A percentile compares a stretch with the other conserved stretches of the same genome.
These are phyloP conservation scores for Cynaeus angustus DNA, from an alignment of 2,888 invertebrate species.

Conservation along the genomic window DNA sequence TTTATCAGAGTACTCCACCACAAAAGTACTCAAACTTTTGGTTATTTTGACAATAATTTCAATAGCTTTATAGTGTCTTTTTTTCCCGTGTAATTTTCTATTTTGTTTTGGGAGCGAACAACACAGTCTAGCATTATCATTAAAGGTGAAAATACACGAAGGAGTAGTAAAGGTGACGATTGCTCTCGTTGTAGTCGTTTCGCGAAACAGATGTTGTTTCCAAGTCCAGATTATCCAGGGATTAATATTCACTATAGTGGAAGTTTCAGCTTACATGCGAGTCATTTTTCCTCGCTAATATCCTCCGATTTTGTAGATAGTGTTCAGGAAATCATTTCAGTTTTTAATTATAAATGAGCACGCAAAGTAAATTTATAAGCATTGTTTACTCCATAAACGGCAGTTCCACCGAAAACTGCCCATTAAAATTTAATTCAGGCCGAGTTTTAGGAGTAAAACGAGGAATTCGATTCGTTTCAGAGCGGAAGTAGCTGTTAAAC, in stretches of 20 bases:
- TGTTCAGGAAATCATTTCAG: constrained; percentile 13
- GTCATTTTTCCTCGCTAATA: constrained; percentile 5
- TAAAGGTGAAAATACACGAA: neutral
- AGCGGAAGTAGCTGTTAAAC: constrained; percentile 3
- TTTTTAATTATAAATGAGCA: constrained; percentile 29
- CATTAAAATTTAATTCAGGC: constrained; percentile 8
- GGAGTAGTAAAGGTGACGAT: constrained; percentile 2
- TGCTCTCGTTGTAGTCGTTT: constrained; percentile 4
- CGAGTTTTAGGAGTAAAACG: neutral
- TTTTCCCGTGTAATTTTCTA: too few relatives aligned
- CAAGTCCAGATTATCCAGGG: constrained; percentile 14
- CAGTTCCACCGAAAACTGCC: constrained; percentile 15
- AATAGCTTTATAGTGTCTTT: too few relatives aligned
- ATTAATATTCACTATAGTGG: constrained; percentile 10
- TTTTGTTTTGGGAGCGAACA: neutral
- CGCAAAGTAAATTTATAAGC: constrained; percentile 17
- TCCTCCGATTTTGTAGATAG: constrained; percentile 5
- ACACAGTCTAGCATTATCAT: neutral
- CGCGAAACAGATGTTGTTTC: constrained; percentile 8
- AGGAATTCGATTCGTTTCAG: constrained; percentile 5
- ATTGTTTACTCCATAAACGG: constrained; percentile 10
- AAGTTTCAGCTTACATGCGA: constrained; percentile 20
- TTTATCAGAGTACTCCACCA: too few relatives aligned
- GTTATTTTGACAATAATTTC: too few relatives aligned
- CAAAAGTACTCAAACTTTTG: too few relatives aligned